Base-by-base conservation (phyloP, 2,797 vertebrate species). In the Glossophaga mutica region DNA sequence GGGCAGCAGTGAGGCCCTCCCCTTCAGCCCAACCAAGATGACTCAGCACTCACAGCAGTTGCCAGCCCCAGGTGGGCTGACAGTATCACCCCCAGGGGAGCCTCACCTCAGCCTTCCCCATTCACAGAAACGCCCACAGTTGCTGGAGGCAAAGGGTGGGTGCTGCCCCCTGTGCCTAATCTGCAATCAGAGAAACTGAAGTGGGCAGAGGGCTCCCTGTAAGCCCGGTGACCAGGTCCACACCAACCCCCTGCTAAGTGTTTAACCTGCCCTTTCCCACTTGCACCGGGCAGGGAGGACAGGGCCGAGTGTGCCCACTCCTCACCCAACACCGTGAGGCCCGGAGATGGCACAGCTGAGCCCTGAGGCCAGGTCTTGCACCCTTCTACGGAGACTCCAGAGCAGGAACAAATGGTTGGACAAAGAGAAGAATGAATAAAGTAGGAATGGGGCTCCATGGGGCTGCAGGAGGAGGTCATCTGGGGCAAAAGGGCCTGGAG, bases 71-170 rank as follows among this genome's bases (percentile, higher is more conserved):
- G 95, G 42, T 95, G 86, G 96, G 48, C 95, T 2, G 7, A 48
- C 79, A 74, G 21, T n/a, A 44, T 46, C 1, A 39, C 88, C 95
- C 87, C 95, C 76, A 19, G 93, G 93, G 94, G 37, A 92, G 48
- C 2, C 32, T 7, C 87, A 37, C 2, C 32, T 9, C 32, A 9
- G 34, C n/a, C 26, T 39, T 39, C 37, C 62, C 44, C 79, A 14
- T 82, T 71, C 71, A 59, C 81, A 87, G 77, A 87, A 68, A 74
- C 44, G 1, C 88, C 84, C 87, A 74, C 52, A 0, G 74, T 24
- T 19, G 50, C 87, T 0, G 9, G 26, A 16, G 34, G 48, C 44
- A 16, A 18, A 14, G 16, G 37, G 29, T 11, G 4, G 79, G 44
- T 2, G 0, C 29, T 21, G 7, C 29, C 50, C 19, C 14, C 5